phyloP scores from a whole-genome alignment of 2,888 invertebrate genomes.

The Abscondita cerata region DNA sequence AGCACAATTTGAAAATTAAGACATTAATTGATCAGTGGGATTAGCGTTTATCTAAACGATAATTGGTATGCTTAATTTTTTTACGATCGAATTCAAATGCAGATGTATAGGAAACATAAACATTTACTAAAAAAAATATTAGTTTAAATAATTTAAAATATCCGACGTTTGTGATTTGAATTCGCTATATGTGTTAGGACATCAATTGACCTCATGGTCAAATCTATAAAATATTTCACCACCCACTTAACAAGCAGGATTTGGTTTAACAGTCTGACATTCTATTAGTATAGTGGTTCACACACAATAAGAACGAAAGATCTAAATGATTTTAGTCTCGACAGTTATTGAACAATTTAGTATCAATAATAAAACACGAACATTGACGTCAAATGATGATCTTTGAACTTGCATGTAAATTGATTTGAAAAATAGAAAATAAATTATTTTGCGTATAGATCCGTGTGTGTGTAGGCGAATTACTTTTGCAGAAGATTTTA shows the following conservation, averaged over 20 bases:
- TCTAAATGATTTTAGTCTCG: conserved; percentile 34
- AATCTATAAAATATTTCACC: conserved; percentile 38
- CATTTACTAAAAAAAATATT: too few species aligned
- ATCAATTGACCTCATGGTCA: conserved; percentile 40
- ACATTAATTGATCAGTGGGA: too few species aligned
- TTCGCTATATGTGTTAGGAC: conserved; percentile 26
- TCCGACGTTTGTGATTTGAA: conserved; percentile 15
- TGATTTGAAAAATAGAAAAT: too few species aligned
- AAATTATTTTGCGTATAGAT: too few species aligned
- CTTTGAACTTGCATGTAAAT: conserved; percentile 26
- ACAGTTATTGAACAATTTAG: conserved; percentile 37
- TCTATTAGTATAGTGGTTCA: conserved; percentile 26
- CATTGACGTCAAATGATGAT: conserved; percentile 40
- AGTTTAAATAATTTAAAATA: not conserved
- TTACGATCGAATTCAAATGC: too few species aligned
- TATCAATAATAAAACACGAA: conserved; percentile 36
- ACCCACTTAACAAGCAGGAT: conserved; percentile 38
- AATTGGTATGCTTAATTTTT: too few species aligned
- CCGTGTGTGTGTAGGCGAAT: too few species aligned
- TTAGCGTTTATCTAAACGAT: too few species aligned
- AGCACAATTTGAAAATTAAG: too few species aligned
- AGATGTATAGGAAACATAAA: too few species aligned
- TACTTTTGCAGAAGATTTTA: too few species aligned
- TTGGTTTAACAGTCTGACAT: conserved; percentile 28
- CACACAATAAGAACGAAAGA: conserved; percentile 32